Evolutionary conservation across 1,140 invertebrate genomes (phyloP), one percentile per base, ranked within the genome.

Genomic region (Monomorium pharaonis): DNA sequence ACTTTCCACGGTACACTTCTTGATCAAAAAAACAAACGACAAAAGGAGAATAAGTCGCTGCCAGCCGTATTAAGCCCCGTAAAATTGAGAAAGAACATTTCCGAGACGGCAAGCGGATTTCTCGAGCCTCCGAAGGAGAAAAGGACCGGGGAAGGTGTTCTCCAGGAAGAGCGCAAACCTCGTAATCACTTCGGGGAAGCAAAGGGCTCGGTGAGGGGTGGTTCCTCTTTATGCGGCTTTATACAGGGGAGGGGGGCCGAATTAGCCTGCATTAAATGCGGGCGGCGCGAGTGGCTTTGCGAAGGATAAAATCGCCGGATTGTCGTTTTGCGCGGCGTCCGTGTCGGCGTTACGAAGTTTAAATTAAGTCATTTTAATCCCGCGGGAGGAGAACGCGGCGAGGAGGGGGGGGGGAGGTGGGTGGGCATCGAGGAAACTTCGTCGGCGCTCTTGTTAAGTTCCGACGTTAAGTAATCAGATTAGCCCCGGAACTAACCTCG

Each of bases 331-430:
- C 54, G 62, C 65, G 84, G 72, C 77, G 60, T 37, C 30, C 72
- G 76, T 33, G 56, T 74, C n/a, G 74, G 83, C 21, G 86, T 78
- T 78, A 85, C 49, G 70, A 87, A 89, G 54, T 89, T 89, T 89
- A 89, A 89, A 89, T 89, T 89, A 89, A 89, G 86, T 89, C 86
- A 85, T 89, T 89, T 89, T 89, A 89, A 89, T 89, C 88, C 86
- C 69, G 81, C 67, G 86, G 54, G 80, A 47, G 16, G 16, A 10
- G 21, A 10, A 7, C 4, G 42, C 10, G 42, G 60, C 21, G 33
- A 9, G 42, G 37, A 16, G 18, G 16, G 10, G 12, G 21, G 63
- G 27, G 42, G 37, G 24, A 10, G 16, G 10, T 6, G 21, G 63
- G 27, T 0, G 42, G 47, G 65, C 67, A 83, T 83, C 78, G 65